Evolutionary conservation across 1,140 invertebrate species (phyloP).

Genomic region (Oryctes rhinoceros): DNA sequence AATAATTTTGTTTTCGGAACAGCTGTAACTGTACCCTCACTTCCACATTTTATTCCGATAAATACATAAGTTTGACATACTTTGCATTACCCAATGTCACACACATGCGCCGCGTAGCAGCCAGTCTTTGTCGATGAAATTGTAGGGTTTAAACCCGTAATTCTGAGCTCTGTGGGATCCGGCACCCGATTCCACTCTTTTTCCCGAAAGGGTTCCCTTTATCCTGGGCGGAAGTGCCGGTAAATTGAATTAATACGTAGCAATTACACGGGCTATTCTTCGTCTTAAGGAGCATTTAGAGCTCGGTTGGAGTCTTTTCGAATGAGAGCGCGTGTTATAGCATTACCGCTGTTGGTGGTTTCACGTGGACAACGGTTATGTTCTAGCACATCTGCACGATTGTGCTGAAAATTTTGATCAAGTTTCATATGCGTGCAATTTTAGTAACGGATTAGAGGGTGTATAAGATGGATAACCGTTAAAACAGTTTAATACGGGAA

Average conservation of each 20-base stretch:
- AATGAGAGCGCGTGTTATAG: constrained; percentile 52
- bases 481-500: too few relatives aligned
- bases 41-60: not conserved
- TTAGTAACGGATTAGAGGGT: not conserved
- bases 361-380: constrained; percentile 54
- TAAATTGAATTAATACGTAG: constrained; percentile 62
- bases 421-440: not conserved
- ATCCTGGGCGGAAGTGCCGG: constrained; percentile 56
- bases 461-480: too few relatives aligned
- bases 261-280: constrained; percentile 58
- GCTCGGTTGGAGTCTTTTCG: constrained; percentile 50
- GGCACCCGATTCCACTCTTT: constrained; percentile 53
- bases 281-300: constrained; percentile 60
- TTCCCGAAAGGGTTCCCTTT: constrained; percentile 55
- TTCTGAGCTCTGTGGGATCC: constrained; percentile 54
- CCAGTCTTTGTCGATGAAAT: constrained; percentile 58
- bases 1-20: not conserved
- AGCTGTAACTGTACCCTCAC: constrained; percentile 12
- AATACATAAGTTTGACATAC: constrained; percentile 23
- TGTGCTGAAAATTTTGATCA: not conserved
- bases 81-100: constrained; percentile 47
- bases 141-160: constrained; percentile 57
- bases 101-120: constrained; percentile 52
- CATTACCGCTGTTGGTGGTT: constrained; percentile 56
- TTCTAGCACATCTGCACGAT: constrained; percentile 10